Base-by-base conservation (phyloP, 2,888 invertebrate species). In the Blomia tropicalis region DNA sequence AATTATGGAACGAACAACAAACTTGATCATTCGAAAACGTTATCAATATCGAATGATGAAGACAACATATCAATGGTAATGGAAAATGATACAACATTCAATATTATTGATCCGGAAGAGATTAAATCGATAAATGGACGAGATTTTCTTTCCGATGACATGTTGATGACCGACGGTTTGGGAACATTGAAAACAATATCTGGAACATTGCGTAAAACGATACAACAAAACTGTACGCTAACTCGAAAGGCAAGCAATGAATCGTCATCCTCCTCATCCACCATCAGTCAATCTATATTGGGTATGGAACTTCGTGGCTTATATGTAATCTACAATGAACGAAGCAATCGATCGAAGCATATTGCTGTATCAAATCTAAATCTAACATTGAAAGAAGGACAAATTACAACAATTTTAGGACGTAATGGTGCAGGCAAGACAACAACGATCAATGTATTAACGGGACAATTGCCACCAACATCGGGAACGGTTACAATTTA, bases 351-450 rank as follows among this genome's bases (percentile, higher is more conserved):
- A 3, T 30, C 22, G 11, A 66, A 68, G 59, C 66, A 65, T 59
- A 61, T 62, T 17, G 77, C 75, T 1, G 73, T 77, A 0, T 73
- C 75, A 64, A 65, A 66, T 19, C 70, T 77, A 41, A 71, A 69
- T 47, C 66, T 77, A 27, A 74, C 75, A 64, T 73, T 77, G 66
- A 75, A 72, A 64, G 73, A 76, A 66, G 74, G 72, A 22, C 75
- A 76, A 65, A 75, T 77, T 32, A 75, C 76, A 2, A 73, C 76
- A 2, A 74, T 77, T 68, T 71, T 77, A 0, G 77, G 77, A 2
- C 75, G 75, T 63, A 77, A 77, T 67, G 77, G 77, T 14, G 76
- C 77, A 41, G 76, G 76, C 1, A 77, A 76, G 69, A 75, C 75
- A 1, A 76, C 76, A n/a, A 75, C 75, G 1, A 75, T 76, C 47